A percentile compares a stretch with the other conserved stretches of the same genome.
Conservation (phyloP, 2,113 vertebrate species). For the Lagopus muta region DNA sequence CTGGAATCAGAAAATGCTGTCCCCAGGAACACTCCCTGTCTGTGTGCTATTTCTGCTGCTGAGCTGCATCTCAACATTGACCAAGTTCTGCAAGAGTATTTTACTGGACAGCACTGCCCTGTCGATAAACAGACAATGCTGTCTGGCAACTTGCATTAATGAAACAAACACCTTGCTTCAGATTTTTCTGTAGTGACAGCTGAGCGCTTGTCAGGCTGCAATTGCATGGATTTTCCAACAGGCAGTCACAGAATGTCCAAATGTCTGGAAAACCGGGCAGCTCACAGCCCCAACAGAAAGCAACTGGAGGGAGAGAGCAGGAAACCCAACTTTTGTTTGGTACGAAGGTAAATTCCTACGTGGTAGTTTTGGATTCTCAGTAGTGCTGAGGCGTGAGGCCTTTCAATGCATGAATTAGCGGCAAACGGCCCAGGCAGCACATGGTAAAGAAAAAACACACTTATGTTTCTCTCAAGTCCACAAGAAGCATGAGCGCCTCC, state of each 20-base stretch:
- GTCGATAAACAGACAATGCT: not conserved
- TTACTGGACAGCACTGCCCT: not conserved
- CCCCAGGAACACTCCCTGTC: not conserved
- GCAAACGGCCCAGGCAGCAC: not conserved
- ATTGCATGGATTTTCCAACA: not conserved
- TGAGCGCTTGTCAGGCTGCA: not conserved
- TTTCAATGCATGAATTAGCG: not conserved
- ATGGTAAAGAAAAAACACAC: not conserved
- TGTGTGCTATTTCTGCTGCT: fast-evolving
- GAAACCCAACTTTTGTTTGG: not conserved
- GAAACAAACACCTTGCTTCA: not conserved
- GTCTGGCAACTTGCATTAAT: not conserved
- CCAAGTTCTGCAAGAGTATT: not conserved
- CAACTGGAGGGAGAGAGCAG: too few relatives aligned
- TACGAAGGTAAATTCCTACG: not conserved
- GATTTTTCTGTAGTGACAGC: not conserved
- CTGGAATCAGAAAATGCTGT: not conserved
- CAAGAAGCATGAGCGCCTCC: fast-evolving
- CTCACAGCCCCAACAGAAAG: not conserved
- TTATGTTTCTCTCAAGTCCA: not conserved
- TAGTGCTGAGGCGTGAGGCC: not conserved
- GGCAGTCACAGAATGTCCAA: fast-evolving
- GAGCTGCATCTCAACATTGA: fast-evolving
- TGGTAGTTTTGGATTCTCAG: not conserved
- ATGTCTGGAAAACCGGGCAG: not conserved